Percentiles rank a stretch among this genome's conserved stretches.
These are phyloP conservation scores for Sisyra terminalis DNA, from an alignment of 2,888 invertebrate genomes.

Conservation along the genomic window DNA sequence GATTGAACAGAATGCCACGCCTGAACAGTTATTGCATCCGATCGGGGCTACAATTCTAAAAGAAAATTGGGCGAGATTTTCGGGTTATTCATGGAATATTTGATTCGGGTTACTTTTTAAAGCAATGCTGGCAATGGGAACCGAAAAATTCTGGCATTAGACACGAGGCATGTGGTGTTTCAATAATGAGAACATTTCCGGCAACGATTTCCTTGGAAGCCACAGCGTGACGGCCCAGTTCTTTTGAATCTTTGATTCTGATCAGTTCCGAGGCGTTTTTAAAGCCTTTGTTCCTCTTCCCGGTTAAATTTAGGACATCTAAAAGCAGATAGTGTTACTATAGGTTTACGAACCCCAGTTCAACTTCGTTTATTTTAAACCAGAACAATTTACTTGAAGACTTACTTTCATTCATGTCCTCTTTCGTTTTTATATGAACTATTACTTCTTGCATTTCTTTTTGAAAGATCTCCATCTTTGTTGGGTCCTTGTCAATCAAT, in stretches of 20 bases:
- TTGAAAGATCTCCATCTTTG: conserved; percentile 25
- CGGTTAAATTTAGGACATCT: conserved; percentile 24
- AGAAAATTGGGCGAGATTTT: conserved; percentile 8
- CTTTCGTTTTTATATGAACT: conserved; percentile 12
- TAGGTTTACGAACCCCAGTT: no score
- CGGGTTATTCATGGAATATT: neutral
- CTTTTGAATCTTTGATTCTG: conserved; percentile 37
- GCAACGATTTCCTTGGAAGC: conserved; percentile 42
- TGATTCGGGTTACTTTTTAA: conserved; percentile 23
- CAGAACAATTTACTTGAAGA: no score
- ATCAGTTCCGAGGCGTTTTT: conserved; percentile 41
- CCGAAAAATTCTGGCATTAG: conserved; percentile 57
- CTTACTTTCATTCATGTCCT: conserved; percentile 2
- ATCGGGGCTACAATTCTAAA: conserved; percentile 43
- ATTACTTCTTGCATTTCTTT: conserved; percentile 25
- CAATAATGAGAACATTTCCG: conserved; percentile 56
- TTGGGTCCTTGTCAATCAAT: conserved; percentile 31
- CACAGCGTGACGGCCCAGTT: conserved; percentile 51
- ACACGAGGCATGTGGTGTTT: conserved; percentile 57
- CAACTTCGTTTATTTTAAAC: no score
- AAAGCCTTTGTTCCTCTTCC: conserved; percentile 34
- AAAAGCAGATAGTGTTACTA: no score
- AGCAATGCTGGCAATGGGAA: conserved; percentile 67
- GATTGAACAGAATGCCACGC: conserved; percentile 57
- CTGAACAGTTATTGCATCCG: conserved; percentile 56